Evolutionary conservation across 2,888 invertebrate species (phyloP).

Genomic region (Cerastis rubricosa): DNA sequence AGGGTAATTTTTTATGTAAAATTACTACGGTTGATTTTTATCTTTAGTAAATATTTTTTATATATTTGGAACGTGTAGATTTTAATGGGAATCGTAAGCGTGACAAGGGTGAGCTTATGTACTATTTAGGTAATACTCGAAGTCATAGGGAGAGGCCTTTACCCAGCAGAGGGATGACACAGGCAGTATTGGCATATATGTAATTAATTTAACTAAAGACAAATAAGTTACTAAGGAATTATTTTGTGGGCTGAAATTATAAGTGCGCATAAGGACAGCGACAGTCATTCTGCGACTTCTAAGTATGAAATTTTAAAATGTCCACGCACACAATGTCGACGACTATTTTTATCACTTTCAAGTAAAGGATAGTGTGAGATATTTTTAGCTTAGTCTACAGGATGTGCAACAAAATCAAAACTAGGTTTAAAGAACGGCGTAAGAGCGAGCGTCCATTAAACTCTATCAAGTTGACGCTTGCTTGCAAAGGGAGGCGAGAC

Average conservation of each 20-base stretch:
- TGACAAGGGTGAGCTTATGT: slow-evolving; percentile 3
- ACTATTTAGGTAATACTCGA: neutral
- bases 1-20: slow-evolving; percentile 24
- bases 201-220: neutral
- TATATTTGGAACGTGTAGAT: neutral
- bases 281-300: neutral
- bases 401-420: slow-evolving; percentile 33
- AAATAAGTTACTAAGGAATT: neutral
- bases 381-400: slow-evolving; percentile 1
- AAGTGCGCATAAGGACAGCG: too few relatives aligned
- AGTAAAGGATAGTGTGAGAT: neutral
- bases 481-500: slow-evolving; percentile 35
- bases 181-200: neutral
- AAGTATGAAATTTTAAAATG: neutral
- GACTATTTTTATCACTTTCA: neutral
- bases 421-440: slow-evolving; percentile 38
- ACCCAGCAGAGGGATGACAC: neutral
- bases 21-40: neutral
- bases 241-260: neutral
- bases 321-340: neutral
- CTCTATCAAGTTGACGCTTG: slow-evolving; percentile 63
- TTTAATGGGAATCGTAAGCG: neutral
- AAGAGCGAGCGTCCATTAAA: slow-evolving; percentile 57
- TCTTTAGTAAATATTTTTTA: slow-evolving; percentile 2
- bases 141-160: neutral